Base-by-base conservation (phyloP, 2,888 invertebrate species). In the Lacanobia wlatinum region DNA sequence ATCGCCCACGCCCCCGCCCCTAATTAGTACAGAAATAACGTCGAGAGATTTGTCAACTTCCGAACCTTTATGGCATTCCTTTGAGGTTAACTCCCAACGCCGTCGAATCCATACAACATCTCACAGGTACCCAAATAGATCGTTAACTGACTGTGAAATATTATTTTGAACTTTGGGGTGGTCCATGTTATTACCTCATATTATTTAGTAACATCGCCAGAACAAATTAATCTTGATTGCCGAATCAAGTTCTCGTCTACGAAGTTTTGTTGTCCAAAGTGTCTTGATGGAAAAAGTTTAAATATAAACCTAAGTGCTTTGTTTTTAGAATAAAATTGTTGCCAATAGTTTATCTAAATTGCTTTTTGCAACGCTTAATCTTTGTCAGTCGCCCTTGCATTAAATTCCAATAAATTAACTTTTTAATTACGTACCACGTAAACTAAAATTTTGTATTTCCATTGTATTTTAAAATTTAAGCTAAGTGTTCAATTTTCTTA, bases 1-100 rank as follows among this genome's bases (percentile, higher is more conserved):
- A 83, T 86, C 92, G 90, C 93, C 92, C 91, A 93, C 94, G 90
- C 92, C 91, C 88, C 89, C 88, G 88, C 88, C 89, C 92, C 95
- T 96, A 96, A 96, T 96, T 96, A 96, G 96, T 95, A 94, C 95
- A 93, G 91, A 94, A 96, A 96, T 96, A 96, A 95, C 94, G 89
- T 87, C 80, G 82, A 87, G 88, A 92, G 92, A 96, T 96, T 96
- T 96, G 96, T 96, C 96, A 96, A 96, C 95, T 96, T 95, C 95
- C 94, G 91, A 95, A 90, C 93, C 88, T 92, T 92, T 90, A 92
- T 89, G 91, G 92, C 92, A 93, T 94, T 94, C 95, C 93, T 94
- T 94, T 93, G 93, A 94, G 93, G 89, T 87, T 85, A 79, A 84
- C 85, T 86, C 89, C 88, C 82, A 87, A 86, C 88, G 86, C 64